Percentiles rank a stretch among this genome's conserved stretches.
Evolutionary conservation across 1,140 invertebrate genomes (phyloP).

Genomic region (Hycleus cichorii): DNA sequence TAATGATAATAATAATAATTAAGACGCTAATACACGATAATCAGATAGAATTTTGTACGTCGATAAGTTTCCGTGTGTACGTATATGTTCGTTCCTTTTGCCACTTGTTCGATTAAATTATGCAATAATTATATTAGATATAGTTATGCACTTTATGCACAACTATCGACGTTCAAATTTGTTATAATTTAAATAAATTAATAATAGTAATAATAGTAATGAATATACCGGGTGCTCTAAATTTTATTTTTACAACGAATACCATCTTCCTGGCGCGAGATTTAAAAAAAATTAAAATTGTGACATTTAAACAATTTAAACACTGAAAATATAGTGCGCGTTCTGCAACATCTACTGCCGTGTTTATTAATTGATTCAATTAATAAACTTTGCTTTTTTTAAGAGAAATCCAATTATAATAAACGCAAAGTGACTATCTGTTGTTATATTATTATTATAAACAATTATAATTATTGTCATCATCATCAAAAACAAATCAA

Average conservation of each 20-base stretch:
- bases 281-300: conserved; percentile 9
- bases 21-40: too few relatives aligned
- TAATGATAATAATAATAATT: too few relatives aligned
- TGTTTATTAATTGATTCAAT: conserved; percentile 17
- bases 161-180: conserved; percentile 10
- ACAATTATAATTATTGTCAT: neutral
- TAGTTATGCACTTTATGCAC: conserved; percentile 33
- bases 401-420: neutral
- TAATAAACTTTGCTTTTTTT: neutral
- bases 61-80: too few relatives aligned
- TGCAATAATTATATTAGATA: conserved; percentile 27
- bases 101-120: neutral
- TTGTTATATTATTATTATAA: neutral
- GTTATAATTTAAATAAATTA: conserved; percentile 18
- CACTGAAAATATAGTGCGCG: conserved; percentile 6
- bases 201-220: conserved; percentile 4
- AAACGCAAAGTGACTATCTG: neutral
- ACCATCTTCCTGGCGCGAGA: conserved; percentile 32
- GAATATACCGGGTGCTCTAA: conserved; percentile 34
- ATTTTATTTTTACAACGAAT: conserved; percentile 43
- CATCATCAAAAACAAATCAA: neutral
- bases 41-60: too few relatives aligned
- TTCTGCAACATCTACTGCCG: conserved; percentile 30
- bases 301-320: neutral
- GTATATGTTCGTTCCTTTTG: too few relatives aligned